A percentile compares a stretch with the other conserved stretches of the same genome.
Evolutionary conservation across 2,888 invertebrate genomes (phyloP).

Genomic region (Nycteola revayana): DNA sequence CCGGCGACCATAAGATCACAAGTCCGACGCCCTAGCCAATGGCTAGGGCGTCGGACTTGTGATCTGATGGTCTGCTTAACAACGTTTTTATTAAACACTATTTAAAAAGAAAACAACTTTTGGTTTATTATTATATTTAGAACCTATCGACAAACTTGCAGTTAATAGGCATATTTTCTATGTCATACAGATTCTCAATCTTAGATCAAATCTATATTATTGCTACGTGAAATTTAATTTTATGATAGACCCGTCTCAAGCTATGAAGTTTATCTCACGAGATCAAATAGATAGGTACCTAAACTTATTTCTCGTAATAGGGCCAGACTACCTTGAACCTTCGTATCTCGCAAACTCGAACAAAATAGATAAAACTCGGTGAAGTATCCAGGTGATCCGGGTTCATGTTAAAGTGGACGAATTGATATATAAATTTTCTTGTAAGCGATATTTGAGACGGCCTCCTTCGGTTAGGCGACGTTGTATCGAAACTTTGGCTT

Average conservation of each 20-base stretch:
- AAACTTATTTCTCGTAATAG: slow-evolving; percentile 47
- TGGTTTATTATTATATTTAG: too few species aligned
- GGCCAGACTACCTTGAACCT: slow-evolving; percentile 39
- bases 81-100: too few species aligned
- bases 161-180: too few species aligned
- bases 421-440: slow-evolving; percentile 54
- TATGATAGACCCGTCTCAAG: slow-evolving; percentile 12
- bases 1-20: too few species aligned
- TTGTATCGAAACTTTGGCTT: slow-evolving; percentile 59
- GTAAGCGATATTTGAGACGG: slow-evolving; percentile 62
- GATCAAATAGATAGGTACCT: slow-evolving; percentile 22
- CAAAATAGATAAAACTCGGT: slow-evolving; percentile 7
- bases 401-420: slow-evolving; percentile 42
- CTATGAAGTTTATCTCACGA: slow-evolving; percentile 16
- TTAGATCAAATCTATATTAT: too few species aligned
- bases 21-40: too few species aligned
- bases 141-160: too few species aligned
- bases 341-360: slow-evolving; percentile 2
- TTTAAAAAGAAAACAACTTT: too few species aligned
- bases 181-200: too few species aligned
- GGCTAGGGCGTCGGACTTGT: too few species aligned
- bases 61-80: too few species aligned
- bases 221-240: slow-evolving; percentile 15
- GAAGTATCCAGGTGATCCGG: slow-evolving; percentile 27
- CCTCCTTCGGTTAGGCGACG: slow-evolving; percentile 50